phyloP scores from a whole-genome alignment of 2,113 vertebrate genomes.

The Condylura cristata region DNA sequence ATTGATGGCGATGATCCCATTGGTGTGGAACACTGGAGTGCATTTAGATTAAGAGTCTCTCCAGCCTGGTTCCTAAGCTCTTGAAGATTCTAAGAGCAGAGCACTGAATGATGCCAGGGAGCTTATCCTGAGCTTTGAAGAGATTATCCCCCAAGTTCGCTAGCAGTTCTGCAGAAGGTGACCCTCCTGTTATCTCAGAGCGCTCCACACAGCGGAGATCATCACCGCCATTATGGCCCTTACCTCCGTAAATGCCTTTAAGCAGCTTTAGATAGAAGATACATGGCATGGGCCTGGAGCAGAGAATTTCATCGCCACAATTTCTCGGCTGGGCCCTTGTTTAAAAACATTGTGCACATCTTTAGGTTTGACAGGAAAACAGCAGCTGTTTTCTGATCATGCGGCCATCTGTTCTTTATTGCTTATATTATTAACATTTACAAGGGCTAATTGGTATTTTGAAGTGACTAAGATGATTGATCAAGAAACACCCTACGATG shows the following conservation, averaged over 20 bases:
- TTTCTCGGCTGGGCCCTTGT: conserved; percentile 76
- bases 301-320: conserved; percentile 66
- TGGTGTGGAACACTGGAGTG: conserved; percentile 30
- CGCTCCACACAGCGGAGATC: conserved; percentile 75
- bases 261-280: conserved; percentile 84
- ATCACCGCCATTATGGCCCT: conserved; percentile 76
- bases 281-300: conserved; percentile 56
- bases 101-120: conserved; percentile 76
- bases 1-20: conserved; percentile 33
- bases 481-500: conserved; percentile 49
- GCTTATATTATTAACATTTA: conserved; percentile 75
- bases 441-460: conserved; percentile 72
- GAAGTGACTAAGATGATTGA: conserved; percentile 65
- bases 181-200: conserved; percentile 83
- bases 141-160: conserved; percentile 84
- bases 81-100: conserved; percentile 78
- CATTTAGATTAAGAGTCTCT: conserved; percentile 72
- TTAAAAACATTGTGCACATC: conserved; percentile 77
- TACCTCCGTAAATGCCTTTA: conserved; percentile 82
- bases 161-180: conserved; percentile 81
- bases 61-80: conserved; percentile 66
- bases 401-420: conserved; percentile 69
- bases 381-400: conserved; percentile 70
- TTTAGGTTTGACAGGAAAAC: conserved; percentile 63
- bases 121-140: conserved; percentile 82